These are phyloP conservation scores for Bovichtus diacanthus DNA, from an alignment of 2,797 vertebrate genomes.

Conservation along the genomic window DNA sequence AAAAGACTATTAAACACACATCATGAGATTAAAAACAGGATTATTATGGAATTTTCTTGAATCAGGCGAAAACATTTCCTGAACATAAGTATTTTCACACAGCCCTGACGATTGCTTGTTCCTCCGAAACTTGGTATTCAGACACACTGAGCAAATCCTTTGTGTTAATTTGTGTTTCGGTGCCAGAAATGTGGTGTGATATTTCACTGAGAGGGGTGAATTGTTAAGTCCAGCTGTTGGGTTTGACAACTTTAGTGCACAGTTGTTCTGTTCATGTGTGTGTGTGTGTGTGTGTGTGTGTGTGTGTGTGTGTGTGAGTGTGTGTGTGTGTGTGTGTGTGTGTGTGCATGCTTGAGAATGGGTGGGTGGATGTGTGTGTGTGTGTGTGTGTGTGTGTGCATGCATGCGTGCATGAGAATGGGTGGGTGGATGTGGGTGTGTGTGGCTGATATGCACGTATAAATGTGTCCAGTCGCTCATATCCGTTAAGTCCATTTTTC, in stretches of 20 bases:
- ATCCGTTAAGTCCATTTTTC: constrained; percentile 11
- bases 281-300: constrained; percentile 25
- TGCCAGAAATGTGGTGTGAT: constrained; percentile 83
- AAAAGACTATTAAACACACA: constrained; percentile 3
- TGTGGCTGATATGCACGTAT: constrained; percentile 9
- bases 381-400: constrained; percentile 12
- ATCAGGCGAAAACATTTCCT: neutral
- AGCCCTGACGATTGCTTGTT: constrained; percentile 60
- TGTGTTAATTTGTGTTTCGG: constrained; percentile 82
- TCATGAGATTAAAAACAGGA: neutral
- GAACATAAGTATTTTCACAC: constrained; percentile 65
- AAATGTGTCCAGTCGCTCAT: constrained; percentile 18
- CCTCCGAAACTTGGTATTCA: constrained; percentile 60
- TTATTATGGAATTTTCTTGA: neutral
- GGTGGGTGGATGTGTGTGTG: constrained; percentile 24
- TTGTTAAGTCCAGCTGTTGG: constrained; percentile 78
- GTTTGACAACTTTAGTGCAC: constrained; percentile 67
- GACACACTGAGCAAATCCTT: constrained; percentile 78
- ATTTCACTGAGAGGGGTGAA: constrained; percentile 79
- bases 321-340: constrained; percentile 2
- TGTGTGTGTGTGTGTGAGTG: neutral
- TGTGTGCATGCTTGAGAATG: constrained; percentile 6
- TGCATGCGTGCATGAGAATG: no score
- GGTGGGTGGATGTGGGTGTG: neutral
- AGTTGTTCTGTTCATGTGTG: constrained; percentile 57